These are phyloP conservation scores for Ophion ventricosus DNA, from an alignment of 2,888 invertebrate genomes.

Conservation along the genomic window DNA sequence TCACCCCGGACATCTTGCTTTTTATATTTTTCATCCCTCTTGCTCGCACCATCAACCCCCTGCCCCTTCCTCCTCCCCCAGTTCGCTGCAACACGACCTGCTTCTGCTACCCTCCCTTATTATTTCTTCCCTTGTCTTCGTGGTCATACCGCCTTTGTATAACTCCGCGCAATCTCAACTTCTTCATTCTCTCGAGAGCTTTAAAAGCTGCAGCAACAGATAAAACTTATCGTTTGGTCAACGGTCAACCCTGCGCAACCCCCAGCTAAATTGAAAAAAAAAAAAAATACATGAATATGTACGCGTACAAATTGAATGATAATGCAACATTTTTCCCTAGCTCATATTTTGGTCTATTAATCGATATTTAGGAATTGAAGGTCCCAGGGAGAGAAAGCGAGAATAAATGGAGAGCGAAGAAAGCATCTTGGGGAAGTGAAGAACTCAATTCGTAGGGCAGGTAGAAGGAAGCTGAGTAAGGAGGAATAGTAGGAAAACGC, in stretches of 20 bases:
- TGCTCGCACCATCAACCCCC: conserved; percentile 23
- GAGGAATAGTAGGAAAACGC: conserved; percentile 3
- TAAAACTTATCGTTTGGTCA: conserved; percentile 24
- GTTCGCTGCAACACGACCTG: conserved; percentile 23
- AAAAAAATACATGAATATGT: not conserved
- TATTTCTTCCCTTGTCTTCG: conserved; percentile 20
- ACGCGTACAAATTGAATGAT: not conserved
- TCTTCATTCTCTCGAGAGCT: conserved; percentile 49
- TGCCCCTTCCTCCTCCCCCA: not conserved
- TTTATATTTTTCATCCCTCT: conserved; percentile 29
- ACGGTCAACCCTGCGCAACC: not conserved
- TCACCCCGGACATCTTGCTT: not conserved
- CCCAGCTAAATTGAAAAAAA: not conserved
- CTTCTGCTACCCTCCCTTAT: conserved; percentile 30
- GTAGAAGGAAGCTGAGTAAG: not conserved
- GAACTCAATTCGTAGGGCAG: not conserved
- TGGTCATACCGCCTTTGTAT: conserved; percentile 11
- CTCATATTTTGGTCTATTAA: no score
- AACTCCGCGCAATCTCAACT: conserved; percentile 29
- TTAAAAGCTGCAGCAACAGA: conserved; percentile 31
- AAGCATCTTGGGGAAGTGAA: conserved; percentile 5
- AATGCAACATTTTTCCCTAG: no score
- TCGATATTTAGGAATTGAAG: no score
- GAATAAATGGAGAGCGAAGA: not conserved
- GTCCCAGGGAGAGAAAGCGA: not conserved